phyloP scores from a whole-genome alignment of 2,888 invertebrate species.

The Pachymerium ferrugineum region DNA sequence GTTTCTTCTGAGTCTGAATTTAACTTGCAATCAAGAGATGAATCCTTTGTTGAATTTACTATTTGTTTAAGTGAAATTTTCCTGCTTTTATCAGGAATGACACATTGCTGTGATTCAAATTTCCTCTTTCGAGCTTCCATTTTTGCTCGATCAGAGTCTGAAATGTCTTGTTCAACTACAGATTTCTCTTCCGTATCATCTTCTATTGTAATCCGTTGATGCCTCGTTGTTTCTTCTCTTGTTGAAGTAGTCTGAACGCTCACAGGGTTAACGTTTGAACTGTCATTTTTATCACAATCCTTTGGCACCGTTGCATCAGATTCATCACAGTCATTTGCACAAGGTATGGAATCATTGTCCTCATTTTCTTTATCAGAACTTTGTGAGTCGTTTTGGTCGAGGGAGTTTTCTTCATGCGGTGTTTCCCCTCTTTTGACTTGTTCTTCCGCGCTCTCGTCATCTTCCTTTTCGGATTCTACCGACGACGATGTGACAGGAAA shows the following conservation, averaged over 20 bases:
- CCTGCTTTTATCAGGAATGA: neutral
- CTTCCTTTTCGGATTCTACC: neutral
- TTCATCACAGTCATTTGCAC: neutral
- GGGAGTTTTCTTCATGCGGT: neutral
- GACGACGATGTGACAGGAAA: neutral
- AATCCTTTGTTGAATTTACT: neutral
- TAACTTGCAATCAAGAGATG: neutral
- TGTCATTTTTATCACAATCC: neutral
- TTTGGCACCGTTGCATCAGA: no score
- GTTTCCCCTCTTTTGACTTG: neutral
- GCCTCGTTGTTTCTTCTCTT: neutral
- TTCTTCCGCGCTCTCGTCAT: neutral
- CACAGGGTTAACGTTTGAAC: neutral
- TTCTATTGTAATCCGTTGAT: neutral
- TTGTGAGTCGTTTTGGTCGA: neutral
- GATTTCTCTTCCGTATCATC: neutral
- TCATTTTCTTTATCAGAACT: slow-evolving; percentile 28
- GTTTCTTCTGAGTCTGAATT: neutral
- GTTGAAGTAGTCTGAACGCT: neutral
- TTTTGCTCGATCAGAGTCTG: neutral
- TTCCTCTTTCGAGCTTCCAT: slow-evolving; percentile 5
- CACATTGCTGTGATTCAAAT: neutral
- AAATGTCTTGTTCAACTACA: no score
- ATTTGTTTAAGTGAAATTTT: neutral
- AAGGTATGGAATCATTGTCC: neutral